Evolutionary conservation across 2,113 vertebrate species (phyloP).

Genomic region (Solea solea): DNA sequence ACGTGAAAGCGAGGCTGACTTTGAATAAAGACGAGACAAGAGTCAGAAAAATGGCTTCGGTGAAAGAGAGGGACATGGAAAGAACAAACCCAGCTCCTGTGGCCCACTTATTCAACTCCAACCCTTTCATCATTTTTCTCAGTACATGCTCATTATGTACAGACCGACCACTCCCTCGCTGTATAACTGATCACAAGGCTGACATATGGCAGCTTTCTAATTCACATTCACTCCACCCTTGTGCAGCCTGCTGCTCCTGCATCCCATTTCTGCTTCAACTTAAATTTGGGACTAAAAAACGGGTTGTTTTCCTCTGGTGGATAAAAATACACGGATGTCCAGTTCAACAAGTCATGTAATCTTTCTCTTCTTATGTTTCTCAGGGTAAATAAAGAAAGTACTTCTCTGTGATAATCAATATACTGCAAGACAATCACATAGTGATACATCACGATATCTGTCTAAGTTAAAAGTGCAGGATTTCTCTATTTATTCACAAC

Average conservation of each 20-base stretch:
- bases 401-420: neutral
- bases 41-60: conserved; percentile 10
- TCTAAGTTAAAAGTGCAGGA: too few relatives aligned
- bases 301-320: neutral
- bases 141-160: conserved; percentile 63
- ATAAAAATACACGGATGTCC: conserved; percentile 15
- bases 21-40: conserved; percentile 9
- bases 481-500: too few relatives aligned
- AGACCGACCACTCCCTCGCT: conserved; percentile 58
- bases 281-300: conserved; percentile 15
- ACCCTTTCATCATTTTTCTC: conserved; percentile 38
- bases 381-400: neutral
- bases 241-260: conserved; percentile 8
- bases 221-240: conserved; percentile 48
- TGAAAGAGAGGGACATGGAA: conserved; percentile 16
- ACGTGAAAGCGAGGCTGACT: neutral
- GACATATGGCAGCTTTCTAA: conserved; percentile 63
- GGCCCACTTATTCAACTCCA: conserved; percentile 4
- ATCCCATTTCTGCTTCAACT: conserved; percentile 21
- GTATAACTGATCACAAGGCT: conserved; percentile 60
- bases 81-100: conserved; percentile 20
- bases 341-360: conserved; percentile 20
- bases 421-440: too few relatives aligned
- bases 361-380: neutral
- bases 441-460: too few relatives aligned